Evolutionary conservation across 1,140 invertebrate genomes (phyloP).

Genomic region (Meloidogyne hapla): DNA sequence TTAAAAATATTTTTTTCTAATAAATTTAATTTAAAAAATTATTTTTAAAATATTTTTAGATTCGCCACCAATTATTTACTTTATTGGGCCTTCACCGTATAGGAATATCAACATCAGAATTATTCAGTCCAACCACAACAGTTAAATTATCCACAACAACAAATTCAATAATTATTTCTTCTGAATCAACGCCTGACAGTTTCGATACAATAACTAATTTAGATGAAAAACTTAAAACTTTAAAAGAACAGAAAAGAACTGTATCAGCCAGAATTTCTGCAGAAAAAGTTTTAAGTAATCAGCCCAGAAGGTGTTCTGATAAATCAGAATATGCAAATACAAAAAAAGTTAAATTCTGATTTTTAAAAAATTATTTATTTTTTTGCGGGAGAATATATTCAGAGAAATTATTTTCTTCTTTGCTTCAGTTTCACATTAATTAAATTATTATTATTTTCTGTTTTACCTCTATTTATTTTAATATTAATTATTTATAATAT

Average conservation of each 20-base stretch:
- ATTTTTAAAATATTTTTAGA: no score
- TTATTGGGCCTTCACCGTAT: neutral
- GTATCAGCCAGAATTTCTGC: neutral
- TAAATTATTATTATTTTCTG: no score
- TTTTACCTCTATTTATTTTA: no score
- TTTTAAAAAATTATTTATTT: neutral
- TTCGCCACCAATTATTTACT: slow-evolving; percentile 5
- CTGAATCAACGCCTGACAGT: slow-evolving; percentile 20
- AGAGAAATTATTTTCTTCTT: no score
- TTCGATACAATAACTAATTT: neutral
- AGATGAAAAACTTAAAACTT: neutral
- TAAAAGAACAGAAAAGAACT: neutral
- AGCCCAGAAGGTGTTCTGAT: slow-evolving; percentile 3
- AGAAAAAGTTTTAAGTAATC: slow-evolving; percentile 6
- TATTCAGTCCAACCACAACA: neutral
- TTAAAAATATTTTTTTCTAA: no score
- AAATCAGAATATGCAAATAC: slow-evolving; percentile 9
- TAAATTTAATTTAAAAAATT: no score
- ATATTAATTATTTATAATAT: no score
- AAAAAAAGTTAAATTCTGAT: slow-evolving; percentile 3
- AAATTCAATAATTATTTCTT: slow-evolving; percentile 13
- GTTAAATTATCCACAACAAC: slow-evolving; percentile 24
- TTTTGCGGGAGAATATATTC: no score
- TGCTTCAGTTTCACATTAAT: no score
- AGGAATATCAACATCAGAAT: neutral